Evolutionary conservation across 2,113 vertebrate genomes (phyloP).

Genomic region (Cyprinodon tularosa): DNA sequence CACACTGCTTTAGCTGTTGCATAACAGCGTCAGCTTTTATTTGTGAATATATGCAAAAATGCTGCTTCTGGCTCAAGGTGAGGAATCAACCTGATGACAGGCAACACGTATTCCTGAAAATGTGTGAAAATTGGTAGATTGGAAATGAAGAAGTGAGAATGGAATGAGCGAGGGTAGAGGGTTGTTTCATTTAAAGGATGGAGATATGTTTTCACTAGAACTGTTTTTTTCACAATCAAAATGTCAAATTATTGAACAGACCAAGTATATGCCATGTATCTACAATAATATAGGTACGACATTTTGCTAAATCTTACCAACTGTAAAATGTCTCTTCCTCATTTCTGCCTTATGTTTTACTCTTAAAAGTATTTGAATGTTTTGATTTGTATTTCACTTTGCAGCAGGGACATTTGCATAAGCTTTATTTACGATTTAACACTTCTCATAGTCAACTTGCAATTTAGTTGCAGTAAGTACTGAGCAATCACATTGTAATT

Average conservation of each 20-base stretch:
- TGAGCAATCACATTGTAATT: too few relatives aligned
- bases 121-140: slow-evolving; percentile 8
- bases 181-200: background rate
- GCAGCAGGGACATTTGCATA: too few relatives aligned
- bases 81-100: slow-evolving; percentile 1
- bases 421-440: too few relatives aligned
- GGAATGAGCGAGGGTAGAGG: background rate
- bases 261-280: background rate
- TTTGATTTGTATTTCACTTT: too few relatives aligned
- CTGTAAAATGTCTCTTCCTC: too few relatives aligned
- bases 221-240: too few relatives aligned
- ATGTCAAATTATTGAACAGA: background rate
- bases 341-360: too few relatives aligned
- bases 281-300: background rate
- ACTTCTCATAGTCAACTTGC: too few relatives aligned
- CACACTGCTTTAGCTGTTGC: background rate
- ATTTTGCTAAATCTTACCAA: too few relatives aligned
- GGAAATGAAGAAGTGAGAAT: background rate
- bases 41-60: slow-evolving; percentile 10
- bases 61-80: background rate
- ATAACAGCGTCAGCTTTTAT: background rate
- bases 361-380: too few relatives aligned
- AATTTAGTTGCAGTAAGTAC: too few relatives aligned
- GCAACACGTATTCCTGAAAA: background rate
- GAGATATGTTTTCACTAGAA: background rate